Evolutionary conservation across 2,113 vertebrate species (phyloP), one percentile per base, ranked within the genome.

Genomic region (Nerophis lumbriciformis): DNA sequence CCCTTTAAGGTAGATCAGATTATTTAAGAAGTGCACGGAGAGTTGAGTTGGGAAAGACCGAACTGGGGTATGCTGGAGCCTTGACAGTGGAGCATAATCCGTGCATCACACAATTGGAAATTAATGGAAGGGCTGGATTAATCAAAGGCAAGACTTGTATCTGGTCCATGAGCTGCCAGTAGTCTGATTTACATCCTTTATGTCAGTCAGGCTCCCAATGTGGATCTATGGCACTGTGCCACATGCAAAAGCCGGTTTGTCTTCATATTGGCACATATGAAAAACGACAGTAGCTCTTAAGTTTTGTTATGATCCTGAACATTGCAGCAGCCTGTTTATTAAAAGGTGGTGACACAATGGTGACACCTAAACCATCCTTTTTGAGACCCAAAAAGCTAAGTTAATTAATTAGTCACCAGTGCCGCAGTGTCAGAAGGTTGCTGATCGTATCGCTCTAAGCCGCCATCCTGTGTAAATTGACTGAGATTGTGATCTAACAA

Each of bases 391-490:
- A 57, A 57, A 11, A 66, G 79, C 70, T 75, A 75, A 84, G 75
- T 84, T 82, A 84, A 85, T 86, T 86, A 85, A 88, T 86, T 83
- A 85, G 63, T 77, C 73, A 68, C 75, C 79, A 64, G 69, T 71
- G 79, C 78, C 28, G 58, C 78, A 37, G 83, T 80, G 81, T 80
- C 80, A 83, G 64, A 74, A 83, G 83, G 80, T 83, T 80, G 85
- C 72, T 84, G 87, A 89, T 87, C 82, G 76, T 84, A 87, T 87
- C 83, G 50, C 67, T 48, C 77, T 84, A 85, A 87, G 82, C 79
- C 75, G 68, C 64, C 84, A 73, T 87, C 83, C 82, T 78, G 83
- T 89, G 84, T 87, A 87, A 89, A 89, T 86, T 86, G 84, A 81
- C 77, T 64, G 67, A 81, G 87, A 88, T 89, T 87, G 80, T 80